Evolutionary conservation across 2,797 vertebrate genomes (phyloP), one percentile per base, ranked within the genome.

Genomic region (Tokudaia tokunoshimensis): DNA sequence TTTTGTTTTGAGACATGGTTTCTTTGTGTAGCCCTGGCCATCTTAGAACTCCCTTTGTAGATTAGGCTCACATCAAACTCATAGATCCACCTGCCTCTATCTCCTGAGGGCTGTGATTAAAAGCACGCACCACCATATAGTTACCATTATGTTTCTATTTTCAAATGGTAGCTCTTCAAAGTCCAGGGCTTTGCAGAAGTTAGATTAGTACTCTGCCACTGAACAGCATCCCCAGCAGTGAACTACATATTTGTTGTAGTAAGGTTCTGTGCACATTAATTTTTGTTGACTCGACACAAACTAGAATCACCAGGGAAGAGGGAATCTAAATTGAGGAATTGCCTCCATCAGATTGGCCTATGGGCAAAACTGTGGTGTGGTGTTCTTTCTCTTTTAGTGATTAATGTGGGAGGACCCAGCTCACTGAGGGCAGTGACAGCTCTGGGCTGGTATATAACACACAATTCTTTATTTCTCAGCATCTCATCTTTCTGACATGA

Each of bases 201-300:
- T 61, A 61, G 29, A n/a, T 34, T 76, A 86, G 29, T 61, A 4
- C 37, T 47, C 17, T 75, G 26, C 6, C 70, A 55, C 4, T 59
- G 26, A 89, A n/a, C 29, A 13, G 4, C 9, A 88, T 10, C 52
- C 22, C 24, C 14, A 41, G 14, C 22, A 55, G 31, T 8, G 34
- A 76, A 83, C 80, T 94, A 61, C 31, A 4, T 75, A 59, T 82
- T 90, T 78, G 57, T 44, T 95, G 24, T 81, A 84, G 76, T 91
- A 29, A 63, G 37, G 80, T 29, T 83, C 57, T 83, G 24, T 41
- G 24, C 22, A 29, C 57, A 17, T 10, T 29, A 44, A 7, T 11
- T 41, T 82, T 61, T 9, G 12, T 61, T 41, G 22, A 31, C 14
- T 52, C 31, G 14, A 83, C 80, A 61, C 55, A 61, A 41, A 9